Conservation (phyloP, 2,888 invertebrate genomes). For the Buathra laborator region DNA sequence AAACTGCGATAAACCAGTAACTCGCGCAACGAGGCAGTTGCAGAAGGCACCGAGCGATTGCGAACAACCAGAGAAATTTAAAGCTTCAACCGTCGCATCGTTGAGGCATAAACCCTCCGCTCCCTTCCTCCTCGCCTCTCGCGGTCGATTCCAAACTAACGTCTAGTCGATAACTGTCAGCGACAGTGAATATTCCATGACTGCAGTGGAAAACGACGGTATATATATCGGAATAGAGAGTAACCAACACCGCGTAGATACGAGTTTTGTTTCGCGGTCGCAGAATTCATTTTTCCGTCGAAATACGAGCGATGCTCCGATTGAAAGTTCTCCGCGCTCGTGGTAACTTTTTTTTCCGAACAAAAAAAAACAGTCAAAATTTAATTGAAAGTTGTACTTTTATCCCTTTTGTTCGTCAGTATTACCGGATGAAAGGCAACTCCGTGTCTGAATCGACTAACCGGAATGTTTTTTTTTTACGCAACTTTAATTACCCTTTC, state of each 20-base stretch:
- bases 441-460: neutral
- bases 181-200: neutral
- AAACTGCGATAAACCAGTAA: conserved; percentile 52
- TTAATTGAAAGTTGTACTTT: no score
- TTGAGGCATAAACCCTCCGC: neutral
- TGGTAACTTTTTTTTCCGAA: no score
- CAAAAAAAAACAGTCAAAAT: no score
- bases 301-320: neutral
- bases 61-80: conserved; percentile 52
- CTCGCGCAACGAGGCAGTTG: neutral
- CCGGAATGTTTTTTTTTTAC: neutral
- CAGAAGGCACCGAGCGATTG: conserved; percentile 31
- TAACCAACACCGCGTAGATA: neutral
- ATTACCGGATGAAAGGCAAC: no score
- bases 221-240: neutral
- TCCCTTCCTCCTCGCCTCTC: neutral
- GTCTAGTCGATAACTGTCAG: conserved; percentile 27
- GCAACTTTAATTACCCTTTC: conserved; percentile 52
- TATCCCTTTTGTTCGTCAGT: no score
- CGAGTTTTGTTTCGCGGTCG: neutral
- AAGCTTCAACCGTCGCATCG: conserved; percentile 4
- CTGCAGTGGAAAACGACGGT: neutral
- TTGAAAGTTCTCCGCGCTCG: neutral
- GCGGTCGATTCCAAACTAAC: conserved; percentile 3
- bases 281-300: conserved; percentile 7